Base-by-base conservation (phyloP, 2,797 vertebrate species). In the Bothrops alternatus region DNA sequence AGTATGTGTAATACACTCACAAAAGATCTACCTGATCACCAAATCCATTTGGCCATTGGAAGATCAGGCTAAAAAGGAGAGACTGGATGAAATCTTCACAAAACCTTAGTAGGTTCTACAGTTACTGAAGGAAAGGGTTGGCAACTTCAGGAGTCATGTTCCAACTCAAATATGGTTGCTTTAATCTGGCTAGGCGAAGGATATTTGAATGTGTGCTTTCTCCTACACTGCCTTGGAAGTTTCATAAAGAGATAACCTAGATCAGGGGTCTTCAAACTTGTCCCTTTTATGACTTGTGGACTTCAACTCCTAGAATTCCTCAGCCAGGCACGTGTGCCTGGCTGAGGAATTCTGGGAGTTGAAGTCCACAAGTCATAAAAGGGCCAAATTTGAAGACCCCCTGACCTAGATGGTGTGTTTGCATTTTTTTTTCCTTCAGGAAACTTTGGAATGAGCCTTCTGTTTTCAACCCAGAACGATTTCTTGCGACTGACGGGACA, bases 371-470 rank as follows among this genome's bases (percentile, higher is more conserved):
- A 53, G 50, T 53, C 50, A 53, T 53, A 53, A 10, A 53, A 53
- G 50, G 50, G 50, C 50, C 50, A 53, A 10, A 1, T 53, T 60
- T 60, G 58, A 20, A 60, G 58, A 60, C 20, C 58, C 58, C 58
- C 58, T 60, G 58, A 60, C 58, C 58, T 23, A 90, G 58, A 3
- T 3, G 0, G 8, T 1, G 0, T 60, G 18, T 0, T 55, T 82
- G 20, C 20, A 65, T 61, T 87, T 78, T 4, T 94, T 91, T 42
- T 7, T 90, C 86, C 5, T 53, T 53, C 93, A 98, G 99, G 90
- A 97, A 97, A 37, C 91, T 98, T 60, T 99, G 99, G 99, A 98
- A 98, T 85, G 98, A 99, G 0, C 99, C 99, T 0, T 97, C 94
- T 0, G 85, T 93, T 61, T 99, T 99, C 96, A 97, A 95, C 13